Evolutionary conservation across 2,113 vertebrate species (phyloP), one percentile per base, ranked within the genome.

Genomic region (Pterocles burchelli): DNA sequence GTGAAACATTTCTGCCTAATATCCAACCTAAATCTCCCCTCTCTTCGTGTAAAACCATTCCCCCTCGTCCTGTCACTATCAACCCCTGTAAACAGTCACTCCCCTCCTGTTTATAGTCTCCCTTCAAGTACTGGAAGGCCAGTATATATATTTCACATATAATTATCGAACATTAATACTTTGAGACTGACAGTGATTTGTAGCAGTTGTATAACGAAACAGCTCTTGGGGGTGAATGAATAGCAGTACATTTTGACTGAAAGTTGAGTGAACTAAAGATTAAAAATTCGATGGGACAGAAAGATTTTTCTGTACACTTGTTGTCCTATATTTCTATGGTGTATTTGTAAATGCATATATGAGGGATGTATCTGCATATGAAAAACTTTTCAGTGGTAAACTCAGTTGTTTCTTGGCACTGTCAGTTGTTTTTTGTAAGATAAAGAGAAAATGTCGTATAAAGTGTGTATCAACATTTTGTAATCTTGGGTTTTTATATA

Each of bases 161-260:
- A 85, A 73, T 95, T 97, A 88, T 90, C 38, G 77, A 92, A 57
- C 57, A 48, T 61, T 77, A 89, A 75, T 92, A 63, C 33, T 85
- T 88, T 29, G 38, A 85, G 54, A 61, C 68, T 88, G 85, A n/a
- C 74, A 76, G 34, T 85, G 66, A 79, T 94, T 87, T 93, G 38
- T 89, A 75, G 52, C 49, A 75, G 49, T 85, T 92, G 41, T 83
- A 9, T 85, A 91, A 85, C 2, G 8, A 83, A 82, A 34, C 88
- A 76, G 34, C 63, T 90, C 55, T 75, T 94, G 62, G 26, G 33
- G 11, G 8, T 75, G 75, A 90, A 79, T 31, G n/a, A 93, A 54
- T 19, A 85, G 12, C 63, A 70, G 25, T 28, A 26, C 12, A 10
- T 73, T 73, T 88, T 83, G 26, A 62, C 33, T 74, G 48, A 45